A percentile compares a stretch with the other conserved stretches of the same genome.
These are phyloP conservation scores for Centruroides sculpturatus DNA, from an alignment of 1,140 invertebrate genomes.

Conservation along the genomic window DNA sequence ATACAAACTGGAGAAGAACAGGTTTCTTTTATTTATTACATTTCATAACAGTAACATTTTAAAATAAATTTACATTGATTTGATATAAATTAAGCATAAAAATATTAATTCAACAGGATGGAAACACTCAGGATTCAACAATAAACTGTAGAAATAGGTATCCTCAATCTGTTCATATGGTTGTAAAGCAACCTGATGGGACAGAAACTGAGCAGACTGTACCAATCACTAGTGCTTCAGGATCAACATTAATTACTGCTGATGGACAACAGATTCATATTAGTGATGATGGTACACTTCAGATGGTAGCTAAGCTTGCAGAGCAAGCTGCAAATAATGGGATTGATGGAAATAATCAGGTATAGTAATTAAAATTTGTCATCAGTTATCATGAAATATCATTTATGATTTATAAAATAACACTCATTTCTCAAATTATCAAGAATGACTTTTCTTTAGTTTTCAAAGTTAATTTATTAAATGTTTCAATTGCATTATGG, in stretches of 20 bases:
- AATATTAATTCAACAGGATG: neutral
- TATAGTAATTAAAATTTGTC: conserved; percentile 23
- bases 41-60: too few relatives aligned
- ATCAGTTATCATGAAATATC: neutral
- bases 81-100: too few relatives aligned
- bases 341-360: conserved; percentile 22
- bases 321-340: conserved; percentile 18
- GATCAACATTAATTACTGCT: conserved; percentile 12
- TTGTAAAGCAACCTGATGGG: conserved; percentile 13
- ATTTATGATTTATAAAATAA: neutral
- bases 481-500: too few relatives aligned
- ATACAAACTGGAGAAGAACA: neutral
- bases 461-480: too few relatives aligned
- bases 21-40: neutral
- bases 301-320: conserved; percentile 26
- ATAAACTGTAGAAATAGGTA: neutral
- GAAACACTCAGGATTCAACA: conserved; percentile 2
- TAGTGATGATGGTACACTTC: conserved; percentile 16
- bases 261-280: conserved; percentile 17
- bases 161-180: conserved; percentile 12
- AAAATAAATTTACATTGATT: too few relatives aligned
- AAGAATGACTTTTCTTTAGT: too few relatives aligned
- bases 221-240: conserved; percentile 1
- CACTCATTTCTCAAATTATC: too few relatives aligned
- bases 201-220: conserved; percentile 16